Evolutionary conservation across 1,140 invertebrate genomes (phyloP).

Genomic region (Mylabris phalerata): DNA sequence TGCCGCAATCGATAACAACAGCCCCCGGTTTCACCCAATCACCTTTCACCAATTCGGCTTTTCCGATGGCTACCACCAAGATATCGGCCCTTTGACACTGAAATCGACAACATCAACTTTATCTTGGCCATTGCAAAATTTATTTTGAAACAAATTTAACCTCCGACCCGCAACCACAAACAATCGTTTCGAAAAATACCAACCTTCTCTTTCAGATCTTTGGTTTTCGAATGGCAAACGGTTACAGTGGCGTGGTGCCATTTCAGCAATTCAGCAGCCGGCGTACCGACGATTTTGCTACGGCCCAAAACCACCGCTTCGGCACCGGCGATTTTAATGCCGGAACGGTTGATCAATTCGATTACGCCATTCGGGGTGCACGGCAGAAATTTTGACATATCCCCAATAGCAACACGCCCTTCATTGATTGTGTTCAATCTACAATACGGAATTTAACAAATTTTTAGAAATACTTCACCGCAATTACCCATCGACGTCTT

Average conservation of each 20-base stretch:
- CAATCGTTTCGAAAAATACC: slow-evolving; percentile 18
- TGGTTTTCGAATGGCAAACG: slow-evolving; percentile 92
- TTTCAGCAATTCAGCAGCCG: slow-evolving; percentile 87
- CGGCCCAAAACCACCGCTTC: slow-evolving; percentile 90
- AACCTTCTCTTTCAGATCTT: slow-evolving; percentile 73
- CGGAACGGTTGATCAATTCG: slow-evolving; percentile 81
- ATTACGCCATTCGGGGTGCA: slow-evolving; percentile 92
- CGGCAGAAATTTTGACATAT: slow-evolving; percentile 80
- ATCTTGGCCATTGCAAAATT: background rate
- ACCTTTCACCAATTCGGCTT: slow-evolving; percentile 85
- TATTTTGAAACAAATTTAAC: background rate
- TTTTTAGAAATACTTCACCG: background rate
- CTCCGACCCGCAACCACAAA: no score
- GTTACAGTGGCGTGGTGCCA: slow-evolving; percentile 97
- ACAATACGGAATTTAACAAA: slow-evolving; percentile 21
- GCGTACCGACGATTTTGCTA: slow-evolving; percentile 97
- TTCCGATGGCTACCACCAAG: slow-evolving; percentile 91
- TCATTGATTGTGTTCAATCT: slow-evolving; percentile 87
- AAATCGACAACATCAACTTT: slow-evolving; percentile 12
- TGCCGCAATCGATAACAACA: slow-evolving; percentile 99
- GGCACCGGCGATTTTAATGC: slow-evolving; percentile 73
- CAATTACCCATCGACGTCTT: slow-evolving; percentile 94
- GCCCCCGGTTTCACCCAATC: slow-evolving; percentile 97
- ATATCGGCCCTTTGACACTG: slow-evolving; percentile 76
- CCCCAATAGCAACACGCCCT: slow-evolving; percentile 77